Evolutionary conservation across 2,113 vertebrate genomes (phyloP).

Genomic region (Empidonax alnorum): DNA sequence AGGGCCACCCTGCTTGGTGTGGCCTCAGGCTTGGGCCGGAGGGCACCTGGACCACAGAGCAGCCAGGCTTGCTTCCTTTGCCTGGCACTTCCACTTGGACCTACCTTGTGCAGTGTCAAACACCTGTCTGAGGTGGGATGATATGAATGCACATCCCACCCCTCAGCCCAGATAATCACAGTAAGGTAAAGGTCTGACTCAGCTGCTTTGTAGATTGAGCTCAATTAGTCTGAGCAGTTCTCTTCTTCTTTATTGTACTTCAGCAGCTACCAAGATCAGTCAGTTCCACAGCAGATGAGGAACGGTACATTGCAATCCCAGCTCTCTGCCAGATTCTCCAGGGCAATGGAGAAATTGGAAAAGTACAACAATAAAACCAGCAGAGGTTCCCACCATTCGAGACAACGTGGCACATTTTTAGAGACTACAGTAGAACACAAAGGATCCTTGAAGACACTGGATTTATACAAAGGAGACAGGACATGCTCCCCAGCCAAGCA

Average conservation of each 20-base stretch:
- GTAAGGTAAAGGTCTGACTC: background rate
- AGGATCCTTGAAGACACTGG: background rate
- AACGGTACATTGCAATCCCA: background rate
- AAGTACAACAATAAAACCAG: background rate
- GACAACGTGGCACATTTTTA: background rate
- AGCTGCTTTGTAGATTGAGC: background rate
- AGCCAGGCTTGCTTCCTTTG: background rate
- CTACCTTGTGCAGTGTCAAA: rapidly evolving
- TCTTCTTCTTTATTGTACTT: background rate
- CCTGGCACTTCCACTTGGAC: rapidly evolving
- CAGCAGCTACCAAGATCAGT: background rate
- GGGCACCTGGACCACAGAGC: background rate
- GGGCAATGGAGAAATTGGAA: background rate
- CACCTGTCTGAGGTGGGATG: background rate
- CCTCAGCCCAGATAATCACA: background rate
- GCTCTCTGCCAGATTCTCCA: background rate
- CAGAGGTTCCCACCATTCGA: background rate
- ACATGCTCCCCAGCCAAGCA: background rate
- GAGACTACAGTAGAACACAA: background rate
- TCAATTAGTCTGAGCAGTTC: background rate
- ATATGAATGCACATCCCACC: background rate
- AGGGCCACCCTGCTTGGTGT: background rate
- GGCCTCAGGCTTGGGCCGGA: background rate
- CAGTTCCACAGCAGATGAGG: background rate
- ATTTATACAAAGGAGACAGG: background rate